phyloP scores from a whole-genome alignment of 2,888 invertebrate species.

The Aleiodes testaceus region DNA sequence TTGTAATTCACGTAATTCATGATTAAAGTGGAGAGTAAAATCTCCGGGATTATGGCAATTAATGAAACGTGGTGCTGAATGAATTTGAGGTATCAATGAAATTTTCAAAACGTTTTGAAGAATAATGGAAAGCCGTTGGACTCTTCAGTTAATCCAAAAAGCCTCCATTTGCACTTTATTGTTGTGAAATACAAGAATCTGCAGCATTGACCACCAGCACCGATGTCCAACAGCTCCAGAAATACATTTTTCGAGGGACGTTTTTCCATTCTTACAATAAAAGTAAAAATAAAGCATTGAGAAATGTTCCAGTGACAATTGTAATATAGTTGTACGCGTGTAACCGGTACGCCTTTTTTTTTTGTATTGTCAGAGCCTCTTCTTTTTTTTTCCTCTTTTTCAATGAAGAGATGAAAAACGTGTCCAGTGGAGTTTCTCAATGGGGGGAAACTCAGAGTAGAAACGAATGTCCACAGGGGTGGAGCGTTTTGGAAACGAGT shows the following conservation, averaged over 20 bases:
- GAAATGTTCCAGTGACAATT: slow-evolving; percentile 58
- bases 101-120: neutral
- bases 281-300: slow-evolving; percentile 55
- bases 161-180: slow-evolving; percentile 2
- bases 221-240: slow-evolving; percentile 20
- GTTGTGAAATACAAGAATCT: slow-evolving; percentile 12
- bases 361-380: slow-evolving; percentile 45
- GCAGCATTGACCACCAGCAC: slow-evolving; percentile 2
- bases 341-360: slow-evolving; percentile 60
- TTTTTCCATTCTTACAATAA: slow-evolving; percentile 18
- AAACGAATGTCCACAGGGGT: slow-evolving; percentile 57
- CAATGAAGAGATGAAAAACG: slow-evolving; percentile 39
- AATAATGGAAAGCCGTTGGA: neutral
- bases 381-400: slow-evolving; percentile 41
- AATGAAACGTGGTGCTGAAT: slow-evolving; percentile 23
- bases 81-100: neutral
- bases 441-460: slow-evolving; percentile 35
- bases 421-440: slow-evolving; percentile 37
- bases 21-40: slow-evolving; percentile 16
- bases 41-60: neutral
- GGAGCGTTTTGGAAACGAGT: slow-evolving; percentile 56
- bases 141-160: neutral
- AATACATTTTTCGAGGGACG: slow-evolving; percentile 14
- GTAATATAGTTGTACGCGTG: slow-evolving; percentile 62
- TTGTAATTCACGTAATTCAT: slow-evolving; percentile 9